These are phyloP conservation scores for Argyra leucocephala DNA, from an alignment of 2,888 invertebrate genomes.

Conservation along the genomic window DNA sequence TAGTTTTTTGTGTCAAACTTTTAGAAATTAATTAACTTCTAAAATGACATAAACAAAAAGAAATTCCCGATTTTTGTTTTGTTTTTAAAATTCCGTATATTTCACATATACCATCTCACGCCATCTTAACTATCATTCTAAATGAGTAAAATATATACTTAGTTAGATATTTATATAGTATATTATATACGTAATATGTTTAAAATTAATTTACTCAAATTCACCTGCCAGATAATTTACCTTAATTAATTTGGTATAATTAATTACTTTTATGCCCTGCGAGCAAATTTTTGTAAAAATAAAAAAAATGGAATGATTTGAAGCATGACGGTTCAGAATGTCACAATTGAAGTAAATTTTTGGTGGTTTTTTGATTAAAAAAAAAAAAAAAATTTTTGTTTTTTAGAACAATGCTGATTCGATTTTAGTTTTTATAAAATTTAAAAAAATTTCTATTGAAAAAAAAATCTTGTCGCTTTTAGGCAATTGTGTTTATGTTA, in stretches of 20 bases:
- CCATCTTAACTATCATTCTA: background rate
- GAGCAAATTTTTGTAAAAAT: background rate
- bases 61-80: background rate
- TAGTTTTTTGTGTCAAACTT: background rate
- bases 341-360: background rate
- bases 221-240: slow-evolving; percentile 6
- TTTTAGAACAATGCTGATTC: too few relatives aligned
- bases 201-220: slow-evolving; percentile 6
- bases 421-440: background rate
- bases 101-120: background rate
- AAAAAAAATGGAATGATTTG: background rate
- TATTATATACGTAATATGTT: background rate
- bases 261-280: background rate
- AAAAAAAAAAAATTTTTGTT: too few relatives aligned
- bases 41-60: background rate
- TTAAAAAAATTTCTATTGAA: background rate
- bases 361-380: background rate
- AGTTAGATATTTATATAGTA: background rate
- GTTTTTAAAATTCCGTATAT: background rate
- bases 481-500: background rate
- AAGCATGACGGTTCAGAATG: slow-evolving; percentile 1
- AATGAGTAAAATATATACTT: too few relatives aligned
- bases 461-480: background rate
- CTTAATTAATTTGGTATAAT: slow-evolving; percentile 1
- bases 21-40: background rate